Base-by-base conservation (phyloP, 2,797 vertebrate genomes). In the Spea hammondii region DNA sequence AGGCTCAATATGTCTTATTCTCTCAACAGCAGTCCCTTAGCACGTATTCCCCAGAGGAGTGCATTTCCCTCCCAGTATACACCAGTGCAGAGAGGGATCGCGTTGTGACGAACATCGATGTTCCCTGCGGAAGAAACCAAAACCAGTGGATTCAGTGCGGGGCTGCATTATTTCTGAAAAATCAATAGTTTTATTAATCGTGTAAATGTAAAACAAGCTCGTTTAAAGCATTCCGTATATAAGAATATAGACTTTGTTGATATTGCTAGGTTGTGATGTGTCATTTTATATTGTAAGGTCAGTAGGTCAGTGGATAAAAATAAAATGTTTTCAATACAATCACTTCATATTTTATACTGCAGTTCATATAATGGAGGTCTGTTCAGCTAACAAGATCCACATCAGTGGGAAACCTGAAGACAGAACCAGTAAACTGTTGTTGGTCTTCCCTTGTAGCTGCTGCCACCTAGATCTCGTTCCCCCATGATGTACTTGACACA, bases 61-160 rank as follows among this genome's bases (percentile, higher is more conserved):
- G 89, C 75, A 95, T 99, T 83, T 96, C 94, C 79, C 85, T 99
- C 83, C 97, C 97, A 1, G 86, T 99, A 59, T 99, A 98, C 78
- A 88, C 89, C 0, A 98, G 94, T 7, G 82, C 93, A 0, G 97
- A 99, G 87, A 89, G 97, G 81, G 91, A 94, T 51, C 91, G 91
- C 49, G 94, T 97, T 86, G 95, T 99, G 59, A 94, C 95, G 69
- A 96, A 96, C 73, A 89, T 99, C 45, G 90, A 93, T 17, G 89
- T 99, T 66, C 97, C 97, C 12, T 97, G 95, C 75, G 95, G 95
- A 60, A 87, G 90, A 17, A 91, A 88, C 87, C 91, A 92, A 50
- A 93, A 92, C 88, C 94, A 92, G 74, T 99, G 97, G 97, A 95
- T 99, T 79, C 97, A 98, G 51, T 94, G 93, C 1, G 96, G 97